phyloP scores from a whole-genome alignment of 2,113 vertebrate genomes.

The Archilochus colubris region DNA sequence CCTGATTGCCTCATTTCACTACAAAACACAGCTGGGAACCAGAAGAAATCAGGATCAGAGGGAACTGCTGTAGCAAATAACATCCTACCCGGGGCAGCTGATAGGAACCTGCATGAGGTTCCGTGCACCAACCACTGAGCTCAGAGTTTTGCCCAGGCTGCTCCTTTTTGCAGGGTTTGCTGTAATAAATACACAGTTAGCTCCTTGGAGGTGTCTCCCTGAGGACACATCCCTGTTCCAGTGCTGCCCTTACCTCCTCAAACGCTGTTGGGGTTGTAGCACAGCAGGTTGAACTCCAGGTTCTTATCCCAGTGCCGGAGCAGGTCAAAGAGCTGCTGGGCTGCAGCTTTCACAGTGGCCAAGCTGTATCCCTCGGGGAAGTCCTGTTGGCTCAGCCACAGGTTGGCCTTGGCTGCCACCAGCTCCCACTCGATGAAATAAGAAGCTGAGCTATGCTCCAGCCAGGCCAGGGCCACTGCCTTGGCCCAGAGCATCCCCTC shows the following conservation, averaged over 20 bases:
- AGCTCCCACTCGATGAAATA: constrained; percentile 95
- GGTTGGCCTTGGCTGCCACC: constrained; percentile 90
- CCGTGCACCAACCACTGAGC: background rate
- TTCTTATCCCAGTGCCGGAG: constrained; percentile 97
- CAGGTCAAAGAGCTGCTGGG: constrained; percentile 95
- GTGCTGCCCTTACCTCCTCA: constrained; percentile 39
- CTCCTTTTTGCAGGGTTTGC: background rate
- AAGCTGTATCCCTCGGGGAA: constrained; percentile 84
- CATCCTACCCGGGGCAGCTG: background rate
- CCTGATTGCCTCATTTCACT: too few relatives aligned
- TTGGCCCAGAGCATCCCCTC: constrained; percentile 93
- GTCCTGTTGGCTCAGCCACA: constrained; percentile 85
- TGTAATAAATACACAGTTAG: background rate
- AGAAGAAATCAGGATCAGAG: background rate
- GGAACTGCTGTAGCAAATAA: background rate
- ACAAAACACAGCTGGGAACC: background rate
- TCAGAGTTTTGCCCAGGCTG: background rate
- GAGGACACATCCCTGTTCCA: background rate
- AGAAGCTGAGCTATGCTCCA: constrained; percentile 93
- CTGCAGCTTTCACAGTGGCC: constrained; percentile 81
- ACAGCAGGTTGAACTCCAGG: constrained; percentile 94
- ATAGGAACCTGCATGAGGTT: background rate
- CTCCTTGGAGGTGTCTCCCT: background rate
- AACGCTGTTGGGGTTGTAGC: constrained; percentile 91
- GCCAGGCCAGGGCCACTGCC: constrained; percentile 90